A percentile compares a stretch with the other conserved stretches of the same genome.
phyloP scores from a whole-genome alignment of 2,888 invertebrate species.

The Philopedon plagiatum region DNA sequence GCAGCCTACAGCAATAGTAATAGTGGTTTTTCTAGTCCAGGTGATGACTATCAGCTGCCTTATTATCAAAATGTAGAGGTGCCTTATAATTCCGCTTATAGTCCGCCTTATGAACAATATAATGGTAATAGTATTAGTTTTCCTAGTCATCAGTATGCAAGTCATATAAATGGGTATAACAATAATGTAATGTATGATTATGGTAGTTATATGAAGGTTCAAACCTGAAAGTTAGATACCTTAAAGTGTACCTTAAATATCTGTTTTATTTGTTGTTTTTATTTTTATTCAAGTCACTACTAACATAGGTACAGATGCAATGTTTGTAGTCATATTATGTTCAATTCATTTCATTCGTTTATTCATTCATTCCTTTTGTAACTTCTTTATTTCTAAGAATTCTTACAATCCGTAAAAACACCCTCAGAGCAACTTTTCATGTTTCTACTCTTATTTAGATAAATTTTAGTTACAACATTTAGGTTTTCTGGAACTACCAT shows the following conservation, averaged over 20 bases:
- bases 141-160: slow-evolving; percentile 27
- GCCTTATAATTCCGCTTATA: slow-evolving; percentile 26
- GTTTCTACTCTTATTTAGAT: no score
- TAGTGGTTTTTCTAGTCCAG: slow-evolving; percentile 28
- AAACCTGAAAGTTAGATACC: slow-evolving; percentile 9
- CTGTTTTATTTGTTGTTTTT: neutral
- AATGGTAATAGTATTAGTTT: slow-evolving; percentile 10
- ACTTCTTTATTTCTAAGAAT: no score
- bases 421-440: no score
- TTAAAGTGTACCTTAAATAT: neutral
- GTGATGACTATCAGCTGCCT: slow-evolving; percentile 29
- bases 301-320: no score
- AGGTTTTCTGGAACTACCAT: no score
- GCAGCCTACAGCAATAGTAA: slow-evolving; percentile 5
- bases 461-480: no score
- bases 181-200: slow-evolving; percentile 42
- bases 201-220: slow-evolving; percentile 43
- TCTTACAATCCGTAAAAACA: no score
- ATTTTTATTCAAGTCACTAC: no score
- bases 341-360: neutral
- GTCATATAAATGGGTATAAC: slow-evolving; percentile 33
- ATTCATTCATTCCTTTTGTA: no score
- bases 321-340: no score
- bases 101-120: slow-evolving; percentile 28
- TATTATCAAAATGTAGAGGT: slow-evolving; percentile 27